These are phyloP conservation scores for Mongoloraphidia duomilia DNA, from an alignment of 2,888 invertebrate species.

Conservation along the genomic window DNA sequence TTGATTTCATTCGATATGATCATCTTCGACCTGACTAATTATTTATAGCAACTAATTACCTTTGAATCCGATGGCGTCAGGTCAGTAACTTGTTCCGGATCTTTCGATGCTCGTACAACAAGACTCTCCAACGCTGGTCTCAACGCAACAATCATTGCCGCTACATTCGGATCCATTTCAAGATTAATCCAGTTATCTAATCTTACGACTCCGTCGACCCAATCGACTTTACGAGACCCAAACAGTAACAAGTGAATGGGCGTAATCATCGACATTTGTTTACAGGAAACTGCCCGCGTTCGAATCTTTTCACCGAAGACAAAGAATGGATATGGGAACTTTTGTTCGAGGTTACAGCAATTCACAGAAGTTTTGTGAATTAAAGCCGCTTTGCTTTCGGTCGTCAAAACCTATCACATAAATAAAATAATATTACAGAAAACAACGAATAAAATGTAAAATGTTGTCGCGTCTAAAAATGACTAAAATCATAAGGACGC, in stretches of 20 bases:
- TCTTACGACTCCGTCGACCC: conserved; percentile 58
- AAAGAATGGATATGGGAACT: conserved; percentile 88
- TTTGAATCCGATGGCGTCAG: conserved; percentile 47
- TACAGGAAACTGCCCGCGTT: conserved; percentile 88
- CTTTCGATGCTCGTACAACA: conserved; percentile 61
- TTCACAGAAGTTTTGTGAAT: conserved; percentile 96
- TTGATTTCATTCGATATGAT: neutral
- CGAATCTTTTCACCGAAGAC: conserved; percentile 98
- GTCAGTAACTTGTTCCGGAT: conserved; percentile 62
- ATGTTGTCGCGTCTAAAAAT: no score
- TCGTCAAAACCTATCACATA: conserved; percentile 63
- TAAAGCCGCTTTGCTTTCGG: conserved; percentile 86
- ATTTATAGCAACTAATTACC: conserved; percentile 27
- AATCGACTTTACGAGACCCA: conserved; percentile 77
- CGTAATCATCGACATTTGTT: conserved; percentile 87
- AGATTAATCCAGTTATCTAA: conserved; percentile 93
- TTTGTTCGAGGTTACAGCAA: conserved; percentile 67
- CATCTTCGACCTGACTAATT: neutral
- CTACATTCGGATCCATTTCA: conserved; percentile 63
- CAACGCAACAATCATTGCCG: conserved; percentile 70
- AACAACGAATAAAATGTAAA: neutral
- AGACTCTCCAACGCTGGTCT: conserved; percentile 80
- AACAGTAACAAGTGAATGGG: conserved; percentile 87
- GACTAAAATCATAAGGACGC: no score
- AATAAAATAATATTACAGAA: neutral